Evolutionary conservation across 2,113 vertebrate genomes (phyloP).

Genomic region (Melanotaenia duboulayi): DNA sequence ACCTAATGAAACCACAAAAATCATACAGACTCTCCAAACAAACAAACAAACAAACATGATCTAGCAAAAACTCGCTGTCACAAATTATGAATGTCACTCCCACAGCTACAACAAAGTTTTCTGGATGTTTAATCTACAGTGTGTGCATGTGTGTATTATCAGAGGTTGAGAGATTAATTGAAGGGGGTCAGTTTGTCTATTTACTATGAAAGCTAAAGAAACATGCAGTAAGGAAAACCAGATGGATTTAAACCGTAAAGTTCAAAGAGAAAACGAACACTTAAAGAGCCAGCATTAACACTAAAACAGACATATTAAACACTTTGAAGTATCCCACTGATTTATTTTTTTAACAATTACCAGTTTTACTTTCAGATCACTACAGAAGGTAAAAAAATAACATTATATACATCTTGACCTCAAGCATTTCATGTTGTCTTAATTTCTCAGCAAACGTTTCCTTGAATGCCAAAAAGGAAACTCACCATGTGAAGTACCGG

Average conservation of each 20-base stretch:
- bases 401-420: background rate
- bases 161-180: too few relatives aligned
- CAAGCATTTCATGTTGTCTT: background rate
- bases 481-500: background rate
- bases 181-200: background rate
- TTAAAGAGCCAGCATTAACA: too few relatives aligned
- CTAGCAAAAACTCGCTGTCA: slow-evolving; percentile 1
- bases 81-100: slow-evolving; percentile 5
- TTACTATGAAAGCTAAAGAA: background rate
- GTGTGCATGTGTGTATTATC: background rate
- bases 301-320: background rate
- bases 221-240: background rate
- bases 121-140: too few relatives aligned
- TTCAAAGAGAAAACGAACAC: background rate
- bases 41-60: slow-evolving; percentile 4
- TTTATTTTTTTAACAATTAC: background rate
- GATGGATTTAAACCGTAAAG: background rate
- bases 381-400: slow-evolving; percentile 8
- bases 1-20: slow-evolving; percentile 78
- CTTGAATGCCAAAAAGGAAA: slow-evolving; percentile 31
- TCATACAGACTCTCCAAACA: background rate
- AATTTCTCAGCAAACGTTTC: background rate
- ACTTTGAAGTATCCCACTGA: background rate
- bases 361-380: background rate
- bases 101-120: background rate